Conservation (phyloP, 92 coral and sea anemone species). For the Epizoanthus illoricatus region DNA sequence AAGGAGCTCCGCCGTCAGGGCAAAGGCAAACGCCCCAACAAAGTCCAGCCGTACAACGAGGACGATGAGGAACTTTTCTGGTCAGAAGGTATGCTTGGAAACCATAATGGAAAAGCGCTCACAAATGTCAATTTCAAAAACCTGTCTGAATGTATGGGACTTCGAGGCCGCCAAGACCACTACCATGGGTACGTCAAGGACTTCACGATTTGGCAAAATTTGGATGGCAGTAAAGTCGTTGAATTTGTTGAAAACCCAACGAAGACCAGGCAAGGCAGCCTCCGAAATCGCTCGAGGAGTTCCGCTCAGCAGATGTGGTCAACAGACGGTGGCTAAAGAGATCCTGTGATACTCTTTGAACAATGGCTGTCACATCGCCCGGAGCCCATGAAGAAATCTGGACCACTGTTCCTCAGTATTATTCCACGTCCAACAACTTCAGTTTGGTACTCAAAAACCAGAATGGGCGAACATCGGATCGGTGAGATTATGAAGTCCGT, state of each 20-base stretch:
- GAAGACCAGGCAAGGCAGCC: conserved; percentile 50
- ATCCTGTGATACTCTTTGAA: conserved; percentile 49
- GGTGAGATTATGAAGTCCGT: conserved; percentile 57
- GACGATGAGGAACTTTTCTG: conserved; percentile 44
- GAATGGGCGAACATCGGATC: conserved; percentile 54
- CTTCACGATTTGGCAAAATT: conserved; percentile 2
- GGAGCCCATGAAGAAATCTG: conserved; percentile 38
- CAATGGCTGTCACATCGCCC: conserved; percentile 40
- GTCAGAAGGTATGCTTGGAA: conserved; percentile 31
- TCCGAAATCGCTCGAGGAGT: conserved; percentile 23
- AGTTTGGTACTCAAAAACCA: conserved; percentile 22
- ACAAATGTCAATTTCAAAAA: conserved; percentile 31
- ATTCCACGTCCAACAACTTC: conserved; percentile 32
- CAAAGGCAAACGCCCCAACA: conserved; percentile 53
- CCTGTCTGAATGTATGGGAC: conserved; percentile 40
- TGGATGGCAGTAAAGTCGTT: conserved; percentile 41
- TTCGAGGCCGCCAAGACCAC: conserved; percentile 59
- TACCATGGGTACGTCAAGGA: conserved; percentile 49
- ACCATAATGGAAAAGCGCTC: conserved; percentile 37
- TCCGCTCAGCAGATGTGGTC: conserved; percentile 55
- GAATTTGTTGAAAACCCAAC: conserved; percentile 36
- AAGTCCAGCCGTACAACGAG: conserved; percentile 28
- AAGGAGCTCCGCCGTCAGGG: conserved; percentile 36
- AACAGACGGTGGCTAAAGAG: conserved; percentile 57
- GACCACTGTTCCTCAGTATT: conserved; percentile 32